phyloP scores from a whole-genome alignment of 2,888 invertebrate genomes.

The Orchestes rusci region DNA sequence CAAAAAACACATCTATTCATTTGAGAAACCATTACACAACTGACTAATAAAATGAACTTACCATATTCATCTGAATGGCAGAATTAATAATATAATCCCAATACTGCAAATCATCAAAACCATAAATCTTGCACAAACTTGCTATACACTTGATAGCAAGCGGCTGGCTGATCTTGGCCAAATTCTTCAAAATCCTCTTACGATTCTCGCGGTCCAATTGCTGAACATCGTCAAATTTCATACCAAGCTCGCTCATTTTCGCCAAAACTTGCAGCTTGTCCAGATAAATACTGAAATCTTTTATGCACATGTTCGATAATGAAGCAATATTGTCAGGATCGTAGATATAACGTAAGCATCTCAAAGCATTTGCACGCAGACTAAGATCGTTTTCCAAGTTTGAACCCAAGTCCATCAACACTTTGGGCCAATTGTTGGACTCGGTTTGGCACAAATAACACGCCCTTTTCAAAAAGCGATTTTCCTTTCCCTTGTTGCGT shows the following conservation, averaged over 20 bases:
- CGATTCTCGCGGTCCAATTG: conserved; percentile 31
- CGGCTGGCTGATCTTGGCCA: conserved; percentile 27
- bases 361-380: conserved; percentile 33
- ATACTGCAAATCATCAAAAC: conserved; percentile 31
- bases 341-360: conserved; percentile 36
- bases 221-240: conserved; percentile 29
- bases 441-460: conserved; percentile 30
- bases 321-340: conserved; percentile 16
- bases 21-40: no score
- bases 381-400: conserved; percentile 22
- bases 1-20: no score
- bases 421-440: conserved; percentile 24
- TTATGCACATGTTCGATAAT: conserved; percentile 6
- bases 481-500: background rate
- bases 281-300: conserved; percentile 32
- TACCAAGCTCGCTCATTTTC: conserved; percentile 34
- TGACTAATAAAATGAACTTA: no score
- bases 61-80: conserved; percentile 32
- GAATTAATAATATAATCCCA: conserved; percentile 33
- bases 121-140: conserved; percentile 33
- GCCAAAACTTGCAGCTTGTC: conserved; percentile 34
- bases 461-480: conserved; percentile 18
- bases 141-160: conserved; percentile 34
- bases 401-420: conserved; percentile 25
- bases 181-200: conserved; percentile 32